Conservation (phyloP, 2,888 invertebrate genomes). For the Eupithecia insigniata region DNA sequence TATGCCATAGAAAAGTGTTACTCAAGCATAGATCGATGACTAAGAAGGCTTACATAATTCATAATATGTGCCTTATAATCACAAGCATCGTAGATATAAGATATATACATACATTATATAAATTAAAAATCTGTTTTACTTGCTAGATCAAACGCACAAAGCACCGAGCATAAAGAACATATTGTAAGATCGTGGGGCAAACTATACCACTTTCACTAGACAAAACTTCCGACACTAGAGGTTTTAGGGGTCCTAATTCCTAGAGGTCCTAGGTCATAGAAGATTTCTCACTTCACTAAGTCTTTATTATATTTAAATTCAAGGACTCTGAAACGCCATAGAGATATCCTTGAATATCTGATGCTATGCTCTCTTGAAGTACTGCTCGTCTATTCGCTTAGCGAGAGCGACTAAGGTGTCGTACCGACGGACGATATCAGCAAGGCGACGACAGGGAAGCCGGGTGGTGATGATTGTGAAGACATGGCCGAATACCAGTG, state of each 20-base stretch:
- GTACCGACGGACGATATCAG: constrained; percentile 90
- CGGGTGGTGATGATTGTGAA: constrained; percentile 96
- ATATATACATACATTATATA: too few relatives aligned
- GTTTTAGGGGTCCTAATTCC: too few relatives aligned
- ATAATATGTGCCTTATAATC: too few relatives aligned
- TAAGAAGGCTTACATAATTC: too few relatives aligned
- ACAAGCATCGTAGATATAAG: too few relatives aligned
- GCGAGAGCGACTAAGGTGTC: constrained; percentile 92
- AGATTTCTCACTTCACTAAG: not conserved
- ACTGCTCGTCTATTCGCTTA: constrained; percentile 91
- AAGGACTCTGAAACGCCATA: constrained; percentile 74
- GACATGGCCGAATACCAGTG: constrained; percentile 98
- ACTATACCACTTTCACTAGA: not conserved
- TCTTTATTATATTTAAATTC: constrained; percentile 44
- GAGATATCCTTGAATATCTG: constrained; percentile 79
- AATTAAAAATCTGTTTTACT: too few relatives aligned
- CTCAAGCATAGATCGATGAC: too few relatives aligned
- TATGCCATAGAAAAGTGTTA: too few relatives aligned
- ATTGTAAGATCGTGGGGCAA: not conserved
- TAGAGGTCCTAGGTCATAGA: not conserved
- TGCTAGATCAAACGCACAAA: not conserved
- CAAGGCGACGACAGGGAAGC: constrained; percentile 92
- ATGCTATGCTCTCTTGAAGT: constrained; percentile 86
- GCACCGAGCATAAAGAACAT: not conserved
- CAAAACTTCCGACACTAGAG: not conserved